A percentile compares a stretch with the other conserved stretches of the same genome.
These are phyloP conservation scores for Alligator mississippiensis DNA, from an alignment of 2,113 vertebrate genomes.

Conservation along the genomic window DNA sequence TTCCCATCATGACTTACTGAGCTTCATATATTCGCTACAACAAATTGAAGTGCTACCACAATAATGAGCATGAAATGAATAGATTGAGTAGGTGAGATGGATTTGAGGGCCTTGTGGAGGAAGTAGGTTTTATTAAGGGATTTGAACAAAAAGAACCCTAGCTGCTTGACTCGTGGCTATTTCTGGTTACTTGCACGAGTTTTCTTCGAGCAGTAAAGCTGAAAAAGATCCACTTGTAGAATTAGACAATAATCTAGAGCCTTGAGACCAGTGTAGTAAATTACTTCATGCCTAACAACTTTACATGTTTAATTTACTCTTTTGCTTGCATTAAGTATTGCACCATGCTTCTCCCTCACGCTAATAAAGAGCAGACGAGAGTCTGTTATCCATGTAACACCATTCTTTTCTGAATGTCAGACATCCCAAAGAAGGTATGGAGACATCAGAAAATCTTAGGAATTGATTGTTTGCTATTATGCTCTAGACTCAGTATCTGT, in stretches of 20 bases:
- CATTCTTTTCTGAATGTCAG: neutral
- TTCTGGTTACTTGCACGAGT: neutral
- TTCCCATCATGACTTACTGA: neutral
- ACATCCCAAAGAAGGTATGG: neutral
- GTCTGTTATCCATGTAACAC: neutral
- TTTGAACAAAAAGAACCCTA: neutral
- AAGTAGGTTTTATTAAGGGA: neutral
- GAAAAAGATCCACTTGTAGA: neutral
- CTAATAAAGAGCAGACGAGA: neutral
- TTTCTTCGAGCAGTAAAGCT: neutral
- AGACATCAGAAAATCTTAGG: neutral
- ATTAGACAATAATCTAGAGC: neutral
- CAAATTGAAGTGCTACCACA: neutral
- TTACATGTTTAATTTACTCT: neutral
- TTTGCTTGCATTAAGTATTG: neutral
- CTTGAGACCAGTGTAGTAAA: neutral
- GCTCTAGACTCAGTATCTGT: neutral
- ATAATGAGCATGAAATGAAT: neutral
- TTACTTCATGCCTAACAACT: neutral
- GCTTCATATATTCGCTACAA: neutral
- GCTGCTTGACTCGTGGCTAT: neutral
- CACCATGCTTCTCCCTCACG: neutral
- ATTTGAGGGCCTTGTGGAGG: fast-evolving
- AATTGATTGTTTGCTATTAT: neutral
- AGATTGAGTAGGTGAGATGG: neutral